Evolutionary conservation across 2,113 vertebrate genomes (phyloP), one percentile per base, ranked within the genome.

Genomic region (Kryptolebias marmoratus): DNA sequence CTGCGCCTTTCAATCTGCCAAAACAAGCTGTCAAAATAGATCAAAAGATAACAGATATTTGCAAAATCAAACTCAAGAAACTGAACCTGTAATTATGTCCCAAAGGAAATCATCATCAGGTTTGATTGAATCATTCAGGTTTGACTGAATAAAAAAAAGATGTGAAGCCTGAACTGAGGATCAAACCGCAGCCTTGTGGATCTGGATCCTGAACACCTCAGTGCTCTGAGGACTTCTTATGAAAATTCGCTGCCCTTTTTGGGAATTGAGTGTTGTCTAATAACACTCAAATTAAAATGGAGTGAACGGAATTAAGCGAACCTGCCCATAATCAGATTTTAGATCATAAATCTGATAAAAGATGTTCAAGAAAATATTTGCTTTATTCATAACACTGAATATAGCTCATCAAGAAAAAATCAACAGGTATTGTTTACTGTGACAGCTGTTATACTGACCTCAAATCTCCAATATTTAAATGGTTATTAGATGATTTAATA

Each of bases 221-320:
- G 73, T 67, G 67, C 14, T 12, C 59, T 85, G 49, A 88, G 69
- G 71, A 71, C 62, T 32, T 55, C 58, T 52, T 68, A 81, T 79
- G 62, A 70, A 80, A 74, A 79, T 15, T 39, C 31, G 52, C 63
- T 78, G 52, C 22, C 68, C 31, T 54, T 60, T 50, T 59, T 65
- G 62, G 58, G 8, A 22, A 42, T 42, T 15, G 52, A 22, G 11
- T 50, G 22, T 42, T 36, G 47, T 48, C 18, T 30, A 47, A 68
- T 65, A 27, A 53, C 3, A 49, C 57, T 63, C 13, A 36, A n/a
- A 61, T 55, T 47, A 32, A 66, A 75, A 22, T 31, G 15, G 70
- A 14, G 28, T 27, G 14, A 61, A 3, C 31, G 44, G 57, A 47
- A 42, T 32, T 12, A 22, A 36, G 36, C 49, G 22, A 22, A 22